Evolutionary conservation across 2,113 vertebrate genomes (phyloP).

Genomic region (Corynorhinus townsendii): DNA sequence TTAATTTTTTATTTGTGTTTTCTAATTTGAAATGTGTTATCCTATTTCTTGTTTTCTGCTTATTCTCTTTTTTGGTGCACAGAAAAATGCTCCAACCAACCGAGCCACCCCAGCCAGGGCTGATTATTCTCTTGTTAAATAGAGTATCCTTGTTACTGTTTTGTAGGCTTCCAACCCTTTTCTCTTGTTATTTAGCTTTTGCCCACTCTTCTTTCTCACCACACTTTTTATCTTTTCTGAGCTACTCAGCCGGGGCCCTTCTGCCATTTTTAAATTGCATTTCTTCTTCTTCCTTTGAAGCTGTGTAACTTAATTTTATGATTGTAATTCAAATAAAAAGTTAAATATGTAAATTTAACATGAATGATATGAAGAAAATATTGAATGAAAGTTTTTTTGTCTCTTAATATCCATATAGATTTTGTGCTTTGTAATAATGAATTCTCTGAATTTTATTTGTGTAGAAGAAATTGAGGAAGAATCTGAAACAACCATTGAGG

Average conservation of each 20-base stretch:
- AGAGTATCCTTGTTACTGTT: background rate
- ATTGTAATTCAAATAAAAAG: background rate
- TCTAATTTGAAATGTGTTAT: too few relatives aligned
- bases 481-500: slow-evolving; percentile 89
- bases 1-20: too few relatives aligned
- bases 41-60: too few relatives aligned
- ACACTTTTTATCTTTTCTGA: background rate
- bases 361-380: slow-evolving; percentile 15
- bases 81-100: background rate
- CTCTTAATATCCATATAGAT: background rate
- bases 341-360: slow-evolving; percentile 6
- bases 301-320: background rate
- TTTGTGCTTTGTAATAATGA: slow-evolving; percentile 49
- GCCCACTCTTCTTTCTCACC: background rate
- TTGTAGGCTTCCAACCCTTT: background rate
- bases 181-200: background rate
- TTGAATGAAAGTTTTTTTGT: background rate
- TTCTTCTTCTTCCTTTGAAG: background rate
- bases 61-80: background rate
- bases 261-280: background rate
- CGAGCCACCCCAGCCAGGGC: background rate
- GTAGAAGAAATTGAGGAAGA: slow-evolving; percentile 98
- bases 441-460: slow-evolving; percentile 74
- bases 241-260: background rate
- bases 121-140: background rate